These are phyloP conservation scores for Setophaga coronata DNA, from an alignment of 2,113 vertebrate genomes.

Conservation along the genomic window DNA sequence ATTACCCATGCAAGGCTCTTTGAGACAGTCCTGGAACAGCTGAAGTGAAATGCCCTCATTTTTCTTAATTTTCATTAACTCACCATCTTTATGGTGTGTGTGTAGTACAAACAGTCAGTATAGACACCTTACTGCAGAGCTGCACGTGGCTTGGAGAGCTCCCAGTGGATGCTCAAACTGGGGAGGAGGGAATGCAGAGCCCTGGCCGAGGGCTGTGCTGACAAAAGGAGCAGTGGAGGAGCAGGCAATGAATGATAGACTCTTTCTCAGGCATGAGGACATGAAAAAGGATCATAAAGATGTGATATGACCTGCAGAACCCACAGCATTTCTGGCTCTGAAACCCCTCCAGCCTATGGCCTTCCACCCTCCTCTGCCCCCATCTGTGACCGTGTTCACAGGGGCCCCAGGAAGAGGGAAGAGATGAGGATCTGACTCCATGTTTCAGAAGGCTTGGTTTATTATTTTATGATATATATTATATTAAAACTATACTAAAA, in stretches of 20 bases:
- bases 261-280: neutral
- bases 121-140: neutral
- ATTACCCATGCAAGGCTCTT: neutral
- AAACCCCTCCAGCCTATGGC: neutral
- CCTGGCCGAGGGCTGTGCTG: neutral
- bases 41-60: neutral
- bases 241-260: neutral
- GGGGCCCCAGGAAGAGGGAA: too few species aligned
- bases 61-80: slow-evolving; percentile 9
- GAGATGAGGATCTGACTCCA: too few species aligned
- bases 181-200: neutral
- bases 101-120: neutral
- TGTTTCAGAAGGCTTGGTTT: too few species aligned
- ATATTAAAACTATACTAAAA: too few species aligned
- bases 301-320: neutral
- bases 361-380: neutral
- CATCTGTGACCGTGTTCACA: too few species aligned
- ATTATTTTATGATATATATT: too few species aligned
- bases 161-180: neutral
- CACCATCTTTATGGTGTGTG: neutral
- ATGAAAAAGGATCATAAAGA: neutral
- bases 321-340: neutral
- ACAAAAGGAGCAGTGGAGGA: neutral
- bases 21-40: neutral
- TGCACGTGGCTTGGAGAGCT: neutral